Conservation (phyloP, 1,140 invertebrate genomes). For the Spodoptera litura region DNA sequence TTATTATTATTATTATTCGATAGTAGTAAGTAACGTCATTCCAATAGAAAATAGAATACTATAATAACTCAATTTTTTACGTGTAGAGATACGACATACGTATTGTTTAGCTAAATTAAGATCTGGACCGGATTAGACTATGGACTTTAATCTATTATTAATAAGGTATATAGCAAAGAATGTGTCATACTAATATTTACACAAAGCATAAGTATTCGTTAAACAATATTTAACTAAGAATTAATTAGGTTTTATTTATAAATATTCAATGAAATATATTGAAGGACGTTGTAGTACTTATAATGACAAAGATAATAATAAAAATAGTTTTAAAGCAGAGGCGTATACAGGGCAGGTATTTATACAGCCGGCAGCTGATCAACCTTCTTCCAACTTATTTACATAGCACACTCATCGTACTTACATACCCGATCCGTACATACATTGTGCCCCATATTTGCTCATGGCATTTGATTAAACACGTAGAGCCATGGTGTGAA, state of each 20-base stretch:
- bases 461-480: constrained; percentile 50
- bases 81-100: no score
- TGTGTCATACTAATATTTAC: no score
- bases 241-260: background rate
- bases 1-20: no score
- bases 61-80: no score
- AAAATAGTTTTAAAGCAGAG: constrained; percentile 47
- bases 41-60: no score
- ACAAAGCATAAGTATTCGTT: no score
- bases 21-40: no score
- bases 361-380: constrained; percentile 61
- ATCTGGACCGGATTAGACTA: no score
- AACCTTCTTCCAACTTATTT: constrained; percentile 61
- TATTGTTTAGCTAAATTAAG: no score
- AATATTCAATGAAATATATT: background rate
- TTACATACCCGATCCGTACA: constrained; percentile 15
- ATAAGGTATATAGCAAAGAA: no score
- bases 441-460: constrained; percentile 46
- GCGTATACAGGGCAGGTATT: constrained; percentile 56
- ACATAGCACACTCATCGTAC: constrained; percentile 52
- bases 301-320: constrained; percentile 6
- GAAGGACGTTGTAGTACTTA: background rate
- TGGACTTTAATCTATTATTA: no score
- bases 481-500: constrained; percentile 41
- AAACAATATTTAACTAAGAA: no score